These are phyloP conservation scores for Hydrochoerus hydrochaeris DNA, from an alignment of 2,113 vertebrate species.

Conservation along the genomic window DNA sequence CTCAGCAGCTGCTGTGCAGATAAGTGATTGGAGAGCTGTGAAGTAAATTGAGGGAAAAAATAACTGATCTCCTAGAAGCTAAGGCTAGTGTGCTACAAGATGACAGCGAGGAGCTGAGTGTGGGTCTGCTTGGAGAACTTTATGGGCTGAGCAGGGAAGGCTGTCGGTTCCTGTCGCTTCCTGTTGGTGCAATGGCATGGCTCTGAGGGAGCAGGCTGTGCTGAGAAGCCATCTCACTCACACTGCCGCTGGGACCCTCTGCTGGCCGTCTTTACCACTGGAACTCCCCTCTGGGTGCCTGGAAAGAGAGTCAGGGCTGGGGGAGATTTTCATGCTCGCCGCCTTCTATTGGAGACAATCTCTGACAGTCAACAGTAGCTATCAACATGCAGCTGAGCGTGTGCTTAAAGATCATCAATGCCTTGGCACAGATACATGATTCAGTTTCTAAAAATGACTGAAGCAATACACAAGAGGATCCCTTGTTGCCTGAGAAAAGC, in stretches of 20 bases:
- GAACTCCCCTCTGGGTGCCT: neutral
- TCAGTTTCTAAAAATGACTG: neutral
- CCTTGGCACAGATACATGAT: neutral
- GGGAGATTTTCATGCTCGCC: neutral
- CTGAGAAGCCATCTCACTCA: neutral
- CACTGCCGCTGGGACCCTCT: neutral
- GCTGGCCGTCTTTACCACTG: neutral
- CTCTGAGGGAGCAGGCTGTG: neutral
- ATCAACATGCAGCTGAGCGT: neutral
- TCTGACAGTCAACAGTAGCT: neutral
- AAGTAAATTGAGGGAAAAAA: no score
- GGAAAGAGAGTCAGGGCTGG: no score
- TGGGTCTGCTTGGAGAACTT: neutral
- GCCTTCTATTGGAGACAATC: neutral
- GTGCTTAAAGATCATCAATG: neutral
- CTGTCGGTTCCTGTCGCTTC: no score
- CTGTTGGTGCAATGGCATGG: neutral
- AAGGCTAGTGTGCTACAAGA: neutral
- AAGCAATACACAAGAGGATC: neutral
- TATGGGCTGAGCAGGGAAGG: neutral
- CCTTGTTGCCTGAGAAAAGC: neutral
- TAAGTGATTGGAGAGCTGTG: neutral
- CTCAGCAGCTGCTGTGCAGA: neutral
- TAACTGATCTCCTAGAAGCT: neutral
- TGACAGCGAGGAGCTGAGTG: no score